These are phyloP conservation scores for Pteronotus mesoamericanus DNA, from an alignment of 2,797 vertebrate genomes.

Conservation along the genomic window DNA sequence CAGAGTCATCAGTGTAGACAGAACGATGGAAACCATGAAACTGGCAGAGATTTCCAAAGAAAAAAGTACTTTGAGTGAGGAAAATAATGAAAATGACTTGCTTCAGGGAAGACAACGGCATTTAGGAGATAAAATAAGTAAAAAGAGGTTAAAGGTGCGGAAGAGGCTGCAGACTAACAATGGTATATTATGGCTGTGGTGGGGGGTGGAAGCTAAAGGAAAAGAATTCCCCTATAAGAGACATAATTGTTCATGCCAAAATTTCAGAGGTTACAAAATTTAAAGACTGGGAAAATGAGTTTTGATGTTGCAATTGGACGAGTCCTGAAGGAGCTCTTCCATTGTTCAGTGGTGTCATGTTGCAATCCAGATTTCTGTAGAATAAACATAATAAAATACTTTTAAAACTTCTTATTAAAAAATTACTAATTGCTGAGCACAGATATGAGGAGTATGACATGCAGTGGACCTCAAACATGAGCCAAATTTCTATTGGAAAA, in stretches of 20 bases:
- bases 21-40: not conserved
- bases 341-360: not conserved
- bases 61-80: not conserved
- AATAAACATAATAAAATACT: not conserved
- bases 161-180: not conserved
- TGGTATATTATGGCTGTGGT: not conserved
- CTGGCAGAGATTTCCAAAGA: not conserved
- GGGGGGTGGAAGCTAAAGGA: not conserved
- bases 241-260: not conserved
- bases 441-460: not conserved
- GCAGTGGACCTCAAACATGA: constrained; percentile 9
- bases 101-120: not conserved
- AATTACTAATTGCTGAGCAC: constrained; percentile 33
- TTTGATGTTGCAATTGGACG: not conserved
- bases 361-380: not conserved
- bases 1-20: not conserved
- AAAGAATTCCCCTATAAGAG: not conserved
- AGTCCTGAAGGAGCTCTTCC: not conserved
- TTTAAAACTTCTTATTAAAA: constrained; percentile 44
- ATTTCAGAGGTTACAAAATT: not conserved
- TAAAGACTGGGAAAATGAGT: not conserved
- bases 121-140: not conserved
- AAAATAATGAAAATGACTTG: not conserved
- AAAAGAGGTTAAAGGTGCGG: not conserved
- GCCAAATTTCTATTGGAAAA: constrained; percentile 66